phyloP scores from a whole-genome alignment of 2,113 vertebrate genomes.

The Hiodon alosoides region DNA sequence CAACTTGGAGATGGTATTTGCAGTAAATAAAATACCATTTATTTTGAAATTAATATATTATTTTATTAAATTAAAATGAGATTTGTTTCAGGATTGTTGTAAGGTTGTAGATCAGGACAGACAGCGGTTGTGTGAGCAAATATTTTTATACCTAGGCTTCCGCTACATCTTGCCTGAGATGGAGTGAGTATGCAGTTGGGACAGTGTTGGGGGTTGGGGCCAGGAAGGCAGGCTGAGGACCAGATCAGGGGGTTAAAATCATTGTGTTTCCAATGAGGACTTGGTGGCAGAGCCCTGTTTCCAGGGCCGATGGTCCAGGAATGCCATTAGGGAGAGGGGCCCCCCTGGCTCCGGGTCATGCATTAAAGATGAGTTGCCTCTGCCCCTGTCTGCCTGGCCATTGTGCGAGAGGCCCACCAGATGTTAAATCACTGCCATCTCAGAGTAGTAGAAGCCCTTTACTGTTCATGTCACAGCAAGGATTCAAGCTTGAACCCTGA shows the following conservation, averaged over 20 bases:
- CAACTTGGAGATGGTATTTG: no score
- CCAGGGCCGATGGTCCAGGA: constrained; percentile 47
- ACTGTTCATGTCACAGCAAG: neutral
- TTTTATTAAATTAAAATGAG: no score
- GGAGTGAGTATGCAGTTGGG: no score
- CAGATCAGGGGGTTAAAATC: constrained; percentile 49
- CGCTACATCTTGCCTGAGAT: no score
- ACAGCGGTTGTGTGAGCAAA: no score
- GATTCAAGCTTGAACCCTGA: neutral
- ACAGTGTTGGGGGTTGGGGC: neutral
- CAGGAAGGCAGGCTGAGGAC: neutral
- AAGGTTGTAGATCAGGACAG: no score
- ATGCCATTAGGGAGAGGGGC: constrained; percentile 52
- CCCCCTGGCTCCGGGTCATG: constrained; percentile 44
- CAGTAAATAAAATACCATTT: no score
- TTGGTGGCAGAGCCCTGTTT: constrained; percentile 54
- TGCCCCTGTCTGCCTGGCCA: constrained; percentile 7
- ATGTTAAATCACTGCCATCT: constrained; percentile 10
- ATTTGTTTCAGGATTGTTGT: no score
- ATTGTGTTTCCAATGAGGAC: constrained; percentile 47
- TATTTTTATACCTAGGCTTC: no score
- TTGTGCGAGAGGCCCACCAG: constrained; percentile 18
- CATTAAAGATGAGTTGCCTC: constrained; percentile 60
- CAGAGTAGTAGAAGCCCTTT: neutral
- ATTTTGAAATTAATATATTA: no score